These are phyloP conservation scores for Myotis davidii DNA, from an alignment of 2,113 vertebrate genomes.

Conservation along the genomic window DNA sequence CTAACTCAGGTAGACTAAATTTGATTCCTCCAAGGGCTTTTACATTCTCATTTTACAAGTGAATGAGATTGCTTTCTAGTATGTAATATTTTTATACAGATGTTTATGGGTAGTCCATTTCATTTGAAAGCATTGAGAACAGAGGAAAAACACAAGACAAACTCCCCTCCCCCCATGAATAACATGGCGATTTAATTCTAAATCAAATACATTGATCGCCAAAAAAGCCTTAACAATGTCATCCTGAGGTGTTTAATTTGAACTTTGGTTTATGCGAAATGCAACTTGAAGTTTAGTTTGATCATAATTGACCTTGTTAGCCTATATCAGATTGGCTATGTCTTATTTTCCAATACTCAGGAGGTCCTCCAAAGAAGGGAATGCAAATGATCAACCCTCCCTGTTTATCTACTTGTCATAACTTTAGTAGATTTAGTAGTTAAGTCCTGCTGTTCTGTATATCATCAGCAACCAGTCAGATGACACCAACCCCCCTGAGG, in stretches of 20 bases:
- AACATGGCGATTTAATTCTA: slow-evolving; percentile 6
- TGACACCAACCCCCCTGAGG: background rate
- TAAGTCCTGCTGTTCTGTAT: background rate
- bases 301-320: background rate
- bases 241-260: slow-evolving; percentile 2
- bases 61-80: background rate
- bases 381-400: background rate
- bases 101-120: background rate
- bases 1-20: slow-evolving; percentile 8
- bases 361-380: background rate
- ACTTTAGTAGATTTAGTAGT: background rate
- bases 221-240: background rate
- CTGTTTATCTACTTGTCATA: background rate
- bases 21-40: background rate
- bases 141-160: background rate
- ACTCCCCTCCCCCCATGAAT: background rate
- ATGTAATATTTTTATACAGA: background rate
- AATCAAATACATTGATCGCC: background rate
- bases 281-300: background rate
- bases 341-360: background rate
- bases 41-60: background rate
- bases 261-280: background rate
- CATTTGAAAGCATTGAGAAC: background rate
- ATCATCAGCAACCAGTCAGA: background rate
- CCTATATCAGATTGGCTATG: background rate